Evolutionary conservation across 1,140 invertebrate genomes (phyloP).

Genomic region (Pogonomyrmex barbatus): DNA sequence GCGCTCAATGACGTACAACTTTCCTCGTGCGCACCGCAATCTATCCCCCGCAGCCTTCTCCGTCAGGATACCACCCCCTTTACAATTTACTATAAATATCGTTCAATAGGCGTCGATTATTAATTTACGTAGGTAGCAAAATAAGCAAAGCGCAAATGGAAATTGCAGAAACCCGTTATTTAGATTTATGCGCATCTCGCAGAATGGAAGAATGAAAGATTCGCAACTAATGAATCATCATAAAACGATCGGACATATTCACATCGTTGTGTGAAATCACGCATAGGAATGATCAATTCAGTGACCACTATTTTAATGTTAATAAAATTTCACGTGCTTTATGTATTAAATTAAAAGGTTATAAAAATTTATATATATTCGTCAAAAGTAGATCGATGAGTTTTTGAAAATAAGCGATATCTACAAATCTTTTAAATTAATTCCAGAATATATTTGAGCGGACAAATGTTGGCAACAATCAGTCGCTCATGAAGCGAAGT

Average conservation of each 20-base stretch:
- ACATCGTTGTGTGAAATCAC: not conserved
- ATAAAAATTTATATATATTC: not conserved
- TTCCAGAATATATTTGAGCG: not conserved
- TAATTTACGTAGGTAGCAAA: slow-evolving; percentile 45
- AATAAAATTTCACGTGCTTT: not conserved
- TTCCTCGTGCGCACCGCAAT: slow-evolving; percentile 2
- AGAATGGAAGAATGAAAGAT: not conserved
- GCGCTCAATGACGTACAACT: slow-evolving; percentile 71
- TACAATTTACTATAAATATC: slow-evolving; percentile 11
- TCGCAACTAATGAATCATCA: slow-evolving; percentile 10
- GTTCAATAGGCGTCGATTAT: slow-evolving; percentile 29
- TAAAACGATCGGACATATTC: not conserved
- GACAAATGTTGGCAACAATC: not conserved
- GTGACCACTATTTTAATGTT: not conserved
- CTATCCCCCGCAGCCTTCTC: too few species aligned
- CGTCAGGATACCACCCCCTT: not conserved
- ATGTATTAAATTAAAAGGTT: not conserved
- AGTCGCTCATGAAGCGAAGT: not conserved
- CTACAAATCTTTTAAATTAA: not conserved
- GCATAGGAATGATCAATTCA: not conserved
- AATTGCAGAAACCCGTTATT: slow-evolving; percentile 20
- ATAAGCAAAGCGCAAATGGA: not conserved
- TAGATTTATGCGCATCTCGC: not conserved
- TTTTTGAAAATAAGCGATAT: not conserved
- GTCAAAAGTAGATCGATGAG: not conserved